Conservation (phyloP, 2,113 vertebrate genomes). For the Urocolius indicus region DNA sequence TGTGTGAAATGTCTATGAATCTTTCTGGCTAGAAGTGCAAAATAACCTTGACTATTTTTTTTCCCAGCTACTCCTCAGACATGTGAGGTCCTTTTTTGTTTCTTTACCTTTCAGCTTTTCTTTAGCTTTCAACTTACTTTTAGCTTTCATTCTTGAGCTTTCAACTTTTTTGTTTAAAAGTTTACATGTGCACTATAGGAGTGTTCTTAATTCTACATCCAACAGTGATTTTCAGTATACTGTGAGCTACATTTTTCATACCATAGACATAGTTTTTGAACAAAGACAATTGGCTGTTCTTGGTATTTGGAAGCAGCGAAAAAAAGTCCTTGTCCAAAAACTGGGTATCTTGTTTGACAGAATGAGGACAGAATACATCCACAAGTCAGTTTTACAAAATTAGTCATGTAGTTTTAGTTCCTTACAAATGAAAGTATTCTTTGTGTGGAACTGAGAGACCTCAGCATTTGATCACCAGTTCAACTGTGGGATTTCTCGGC, state of each 20-base stretch:
- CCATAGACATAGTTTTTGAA: not conserved
- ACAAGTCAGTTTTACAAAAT: not conserved
- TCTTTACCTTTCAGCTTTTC: not conserved
- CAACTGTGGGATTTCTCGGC: not conserved
- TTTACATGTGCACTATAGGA: not conserved
- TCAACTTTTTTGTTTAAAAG: not conserved
- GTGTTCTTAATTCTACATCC: not conserved
- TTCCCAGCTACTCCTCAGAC: not conserved
- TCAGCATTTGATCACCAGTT: constrained; percentile 46
- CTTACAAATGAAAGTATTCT: constrained; percentile 1
- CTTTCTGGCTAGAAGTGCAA: not conserved
- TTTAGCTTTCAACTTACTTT: not conserved
- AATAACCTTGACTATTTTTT: not conserved
- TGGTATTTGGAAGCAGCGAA: not conserved
- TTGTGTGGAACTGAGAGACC: not conserved
- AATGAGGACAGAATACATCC: not conserved
- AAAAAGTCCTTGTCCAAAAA: not conserved
- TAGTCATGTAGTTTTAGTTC: not conserved
- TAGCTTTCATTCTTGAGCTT: not conserved
- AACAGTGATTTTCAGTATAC: not conserved
- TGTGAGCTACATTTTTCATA: not conserved
- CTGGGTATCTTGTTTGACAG: not conserved
- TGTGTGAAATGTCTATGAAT: not conserved
- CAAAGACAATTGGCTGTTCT: not conserved
- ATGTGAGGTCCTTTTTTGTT: accelerated